These are phyloP conservation scores for Dascillus cervinus DNA, from an alignment of 2,888 invertebrate species.

Conservation along the genomic window DNA sequence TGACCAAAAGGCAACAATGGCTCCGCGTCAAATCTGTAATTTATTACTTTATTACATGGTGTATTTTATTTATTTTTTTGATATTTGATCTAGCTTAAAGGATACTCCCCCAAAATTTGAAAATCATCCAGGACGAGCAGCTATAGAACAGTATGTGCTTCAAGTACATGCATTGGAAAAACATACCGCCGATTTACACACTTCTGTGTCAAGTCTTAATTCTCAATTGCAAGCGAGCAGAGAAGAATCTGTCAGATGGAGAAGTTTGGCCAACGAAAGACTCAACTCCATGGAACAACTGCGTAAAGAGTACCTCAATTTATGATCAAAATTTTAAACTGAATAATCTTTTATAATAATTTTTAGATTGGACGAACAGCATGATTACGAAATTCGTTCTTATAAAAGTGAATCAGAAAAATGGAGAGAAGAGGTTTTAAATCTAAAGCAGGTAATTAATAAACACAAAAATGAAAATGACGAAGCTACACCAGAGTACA, in stretches of 20 bases:
- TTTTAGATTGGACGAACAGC: slow-evolving; percentile 51
- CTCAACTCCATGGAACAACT: slow-evolving; percentile 55
- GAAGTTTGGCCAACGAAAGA: slow-evolving; percentile 57
- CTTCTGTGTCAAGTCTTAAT: slow-evolving; percentile 44
- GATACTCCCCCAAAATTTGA: slow-evolving; percentile 8
- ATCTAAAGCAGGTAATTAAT: slow-evolving; percentile 38
- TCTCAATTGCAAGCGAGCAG: slow-evolving; percentile 47
- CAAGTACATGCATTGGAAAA: slow-evolving; percentile 50
- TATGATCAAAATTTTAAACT: too few species aligned
- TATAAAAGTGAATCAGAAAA: slow-evolving; percentile 59
- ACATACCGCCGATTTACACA: slow-evolving; percentile 46
- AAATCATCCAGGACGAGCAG: slow-evolving; percentile 28
- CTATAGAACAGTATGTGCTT: slow-evolving; percentile 37
- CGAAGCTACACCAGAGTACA: slow-evolving; percentile 34
- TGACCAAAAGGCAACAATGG: too few species aligned
- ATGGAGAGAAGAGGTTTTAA: slow-evolving; percentile 49
- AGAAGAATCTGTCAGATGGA: slow-evolving; percentile 57
- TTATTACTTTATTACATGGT: too few species aligned
- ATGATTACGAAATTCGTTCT: slow-evolving; percentile 53
- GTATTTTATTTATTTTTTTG: too few species aligned
- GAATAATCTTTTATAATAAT: slow-evolving; percentile 1
- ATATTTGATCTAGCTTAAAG: slow-evolving; percentile 7
- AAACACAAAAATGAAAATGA: slow-evolving; percentile 37
- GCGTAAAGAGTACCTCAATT: slow-evolving; percentile 33
- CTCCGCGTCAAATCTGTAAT: too few species aligned